A percentile compares a stretch with the other conserved stretches of the same genome.
Evolutionary conservation across 2,113 vertebrate genomes (phyloP).

Genomic region (Aphyosemion australe): DNA sequence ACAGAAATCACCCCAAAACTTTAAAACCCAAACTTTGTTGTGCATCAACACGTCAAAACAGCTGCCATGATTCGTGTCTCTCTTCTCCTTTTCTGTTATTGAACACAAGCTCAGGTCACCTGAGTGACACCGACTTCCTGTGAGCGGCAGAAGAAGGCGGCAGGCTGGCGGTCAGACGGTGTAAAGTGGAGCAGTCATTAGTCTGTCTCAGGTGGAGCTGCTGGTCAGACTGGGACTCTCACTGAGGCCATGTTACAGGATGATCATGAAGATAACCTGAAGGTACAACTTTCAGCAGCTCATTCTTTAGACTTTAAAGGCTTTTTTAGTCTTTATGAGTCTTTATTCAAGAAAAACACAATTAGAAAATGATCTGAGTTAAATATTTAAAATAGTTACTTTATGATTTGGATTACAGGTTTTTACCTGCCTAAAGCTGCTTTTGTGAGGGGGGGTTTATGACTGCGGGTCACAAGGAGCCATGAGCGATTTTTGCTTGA

Average conservation of each 20-base stretch:
- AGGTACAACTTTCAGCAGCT: conserved; percentile 23
- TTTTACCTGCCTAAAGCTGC: conserved; percentile 25
- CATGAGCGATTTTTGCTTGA: conserved; percentile 93
- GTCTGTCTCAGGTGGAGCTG: conserved; percentile 43
- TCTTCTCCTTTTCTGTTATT: no score
- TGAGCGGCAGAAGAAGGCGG: conserved; percentile 18
- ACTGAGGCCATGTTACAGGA: conserved; percentile 14
- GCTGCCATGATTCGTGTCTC: no score
- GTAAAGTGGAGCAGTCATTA: conserved; percentile 44
- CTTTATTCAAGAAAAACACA: not conserved
- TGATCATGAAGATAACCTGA: conserved; percentile 47
- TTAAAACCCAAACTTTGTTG: no score
- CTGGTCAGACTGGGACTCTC: conserved; percentile 36
- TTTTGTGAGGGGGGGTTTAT: conserved; percentile 5
- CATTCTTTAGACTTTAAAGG: not conserved
- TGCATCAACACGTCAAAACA: no score
- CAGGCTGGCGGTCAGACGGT: conserved; percentile 24
- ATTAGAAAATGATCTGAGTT: no score
- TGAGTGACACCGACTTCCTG: conserved; percentile 27
- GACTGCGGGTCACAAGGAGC: conserved; percentile 25
- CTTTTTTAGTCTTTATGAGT: not conserved
- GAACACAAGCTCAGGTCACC: conserved; percentile 1
- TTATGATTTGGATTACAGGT: no score
- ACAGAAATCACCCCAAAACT: no score
- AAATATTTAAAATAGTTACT: no score